Evolutionary conservation across 2,113 vertebrate species (phyloP).

Genomic region (Plectropomus leopardus): DNA sequence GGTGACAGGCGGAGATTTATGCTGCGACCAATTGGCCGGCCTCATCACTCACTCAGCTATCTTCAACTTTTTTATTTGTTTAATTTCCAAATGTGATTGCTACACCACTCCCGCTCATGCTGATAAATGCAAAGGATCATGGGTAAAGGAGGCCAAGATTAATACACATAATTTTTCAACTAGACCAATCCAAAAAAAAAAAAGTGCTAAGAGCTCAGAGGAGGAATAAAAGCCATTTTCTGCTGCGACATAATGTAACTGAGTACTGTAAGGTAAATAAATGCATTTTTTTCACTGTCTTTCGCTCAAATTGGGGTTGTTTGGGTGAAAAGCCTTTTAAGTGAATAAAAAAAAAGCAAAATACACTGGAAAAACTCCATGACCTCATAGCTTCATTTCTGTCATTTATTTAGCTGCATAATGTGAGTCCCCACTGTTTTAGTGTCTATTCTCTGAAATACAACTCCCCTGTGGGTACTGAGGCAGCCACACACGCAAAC

Average conservation of each 20-base stretch:
- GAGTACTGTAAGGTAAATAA: conserved; percentile 40
- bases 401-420: conserved; percentile 54
- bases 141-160: conserved; percentile 68
- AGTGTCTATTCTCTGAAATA: conserved; percentile 5
- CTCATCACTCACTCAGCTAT: conserved; percentile 79
- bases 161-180: conserved; percentile 74
- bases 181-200: conserved; percentile 41
- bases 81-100: conserved; percentile 81
- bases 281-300: conserved; percentile 36
- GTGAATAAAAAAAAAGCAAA: conserved; percentile 48
- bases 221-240: conserved; percentile 53
- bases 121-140: conserved; percentile 75
- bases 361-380: background rate
- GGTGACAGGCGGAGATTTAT: conserved; percentile 73
- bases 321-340: conserved; percentile 57
- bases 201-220: conserved; percentile 55
- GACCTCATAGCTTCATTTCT: conserved; percentile 38
- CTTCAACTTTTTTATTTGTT: conserved; percentile 80
- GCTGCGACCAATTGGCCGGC: conserved; percentile 54
- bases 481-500: background rate
- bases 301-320: conserved; percentile 24
- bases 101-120: conserved; percentile 58
- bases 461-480: conserved; percentile 18
- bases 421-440: conserved; percentile 29
- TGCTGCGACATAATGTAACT: conserved; percentile 48